These are phyloP conservation scores for Brachionus angularis DNA, from an alignment of 1,140 invertebrate species.

Conservation along the genomic window DNA sequence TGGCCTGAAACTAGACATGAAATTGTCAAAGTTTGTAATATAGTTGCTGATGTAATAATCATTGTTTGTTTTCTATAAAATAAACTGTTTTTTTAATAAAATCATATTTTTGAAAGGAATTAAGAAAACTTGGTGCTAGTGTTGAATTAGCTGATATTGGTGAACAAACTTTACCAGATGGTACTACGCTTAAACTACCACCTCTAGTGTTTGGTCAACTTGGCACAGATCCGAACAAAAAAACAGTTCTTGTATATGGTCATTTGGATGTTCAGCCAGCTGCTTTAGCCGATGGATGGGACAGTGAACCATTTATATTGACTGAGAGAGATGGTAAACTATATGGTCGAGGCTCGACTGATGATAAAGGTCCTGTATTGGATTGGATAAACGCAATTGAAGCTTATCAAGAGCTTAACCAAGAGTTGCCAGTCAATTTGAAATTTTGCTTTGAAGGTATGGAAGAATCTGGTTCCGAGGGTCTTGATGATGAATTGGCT, in stretches of 20 bases:
- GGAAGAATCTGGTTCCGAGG: constrained; percentile 95
- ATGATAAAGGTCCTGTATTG: constrained; percentile 78
- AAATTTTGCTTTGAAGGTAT: constrained; percentile 94
- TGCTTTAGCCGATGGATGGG: constrained; percentile 81
- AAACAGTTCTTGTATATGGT: constrained; percentile 89
- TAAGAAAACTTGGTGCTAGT: constrained; percentile 71
- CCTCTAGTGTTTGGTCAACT: constrained; percentile 79
- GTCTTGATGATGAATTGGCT: constrained; percentile 78
- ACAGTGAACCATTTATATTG: constrained; percentile 86
- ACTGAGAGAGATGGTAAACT: constrained; percentile 83
- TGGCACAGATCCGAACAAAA: constrained; percentile 76
- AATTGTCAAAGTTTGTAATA: constrained; percentile 64
- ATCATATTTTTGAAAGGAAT: constrained; percentile 55
- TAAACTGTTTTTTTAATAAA: background rate
- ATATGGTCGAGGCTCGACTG: constrained; percentile 83
- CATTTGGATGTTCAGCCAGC: constrained; percentile 98
- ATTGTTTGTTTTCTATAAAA: background rate
- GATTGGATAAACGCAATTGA: constrained; percentile 91
- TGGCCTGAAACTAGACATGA: constrained; percentile 75
- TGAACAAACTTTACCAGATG: constrained; percentile 67
- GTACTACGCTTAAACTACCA: constrained; percentile 71
- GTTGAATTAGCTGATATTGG: constrained; percentile 77
- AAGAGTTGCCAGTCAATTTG: constrained; percentile 76
- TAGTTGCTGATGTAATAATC: constrained; percentile 32
- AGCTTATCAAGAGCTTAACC: constrained; percentile 68